Evolutionary conservation across 1,140 invertebrate genomes (phyloP).

Genomic region (Nasonia giraulti): DNA sequence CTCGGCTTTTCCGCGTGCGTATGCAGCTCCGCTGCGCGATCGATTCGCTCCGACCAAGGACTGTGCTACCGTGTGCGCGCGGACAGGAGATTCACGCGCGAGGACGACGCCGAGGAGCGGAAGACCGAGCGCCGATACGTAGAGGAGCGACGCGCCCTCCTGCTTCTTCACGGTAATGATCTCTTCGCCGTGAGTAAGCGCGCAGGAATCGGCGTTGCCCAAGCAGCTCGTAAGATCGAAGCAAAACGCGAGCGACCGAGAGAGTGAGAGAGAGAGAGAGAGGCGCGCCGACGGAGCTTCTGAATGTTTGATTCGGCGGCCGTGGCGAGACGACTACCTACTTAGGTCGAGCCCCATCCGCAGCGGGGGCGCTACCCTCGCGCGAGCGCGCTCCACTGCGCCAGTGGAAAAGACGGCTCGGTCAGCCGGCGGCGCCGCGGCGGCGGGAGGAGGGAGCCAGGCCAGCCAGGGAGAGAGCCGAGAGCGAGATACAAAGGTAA

Average conservation of each 20-base stretch:
- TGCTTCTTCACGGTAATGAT: too few relatives aligned
- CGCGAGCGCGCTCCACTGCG: neutral
- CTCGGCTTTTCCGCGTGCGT: constrained; percentile 6
- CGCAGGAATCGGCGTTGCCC: neutral
- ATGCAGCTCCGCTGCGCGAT: neutral
- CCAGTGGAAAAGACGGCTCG: constrained; percentile 5
- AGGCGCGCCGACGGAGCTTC: neutral
- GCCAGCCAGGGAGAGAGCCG: too few relatives aligned
- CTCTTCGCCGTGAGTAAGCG: neutral
- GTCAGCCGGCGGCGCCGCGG: neutral
- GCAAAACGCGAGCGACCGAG: neutral
- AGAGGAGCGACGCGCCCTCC: too few relatives aligned
- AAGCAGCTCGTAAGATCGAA: constrained; percentile 11
- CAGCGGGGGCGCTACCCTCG: neutral
- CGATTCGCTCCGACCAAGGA: too few relatives aligned
- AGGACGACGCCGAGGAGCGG: too few relatives aligned
- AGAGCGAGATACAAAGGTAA: constrained; percentile 30
- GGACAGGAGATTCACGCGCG: too few relatives aligned
- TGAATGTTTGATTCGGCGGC: neutral
- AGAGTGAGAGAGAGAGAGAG: neutral
- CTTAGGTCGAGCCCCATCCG: neutral
- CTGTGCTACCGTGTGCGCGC: too few relatives aligned
- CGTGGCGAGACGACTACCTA: too few relatives aligned
- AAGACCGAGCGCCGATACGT: too few relatives aligned
- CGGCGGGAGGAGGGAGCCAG: neutral